Evolutionary conservation across 2,113 vertebrate genomes (phyloP), one percentile per base, ranked within the genome.

Genomic region (Hipposideros armiger): DNA sequence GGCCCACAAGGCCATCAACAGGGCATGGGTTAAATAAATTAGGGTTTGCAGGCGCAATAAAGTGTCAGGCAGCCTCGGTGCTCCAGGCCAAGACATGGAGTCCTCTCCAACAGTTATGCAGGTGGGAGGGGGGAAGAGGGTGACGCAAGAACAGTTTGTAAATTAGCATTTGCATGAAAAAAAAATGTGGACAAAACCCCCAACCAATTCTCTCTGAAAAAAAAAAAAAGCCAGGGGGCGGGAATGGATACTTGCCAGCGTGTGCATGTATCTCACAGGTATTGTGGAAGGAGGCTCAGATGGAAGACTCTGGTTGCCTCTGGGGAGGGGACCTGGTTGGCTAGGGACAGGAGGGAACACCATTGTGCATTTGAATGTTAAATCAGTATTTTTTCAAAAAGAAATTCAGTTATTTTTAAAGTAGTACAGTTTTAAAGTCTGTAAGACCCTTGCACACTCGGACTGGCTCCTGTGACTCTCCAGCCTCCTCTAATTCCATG

Each of bases 11-110:
- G 73, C 94, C 80, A 8, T 80, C 74, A 11, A 3, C 7, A 0
- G 96, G 87, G 73, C 73, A 36, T 8, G 2, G 95, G 94, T 78
- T 88, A 93, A 84, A 90, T 83, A 91, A 88, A 89, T 74, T 54
- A 58, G 77, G 72, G 87, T 70, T 85, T 60, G 78, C 73, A 56
- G 22, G 0, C 30, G 26, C 26, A 40, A 4, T 10, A 50, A 67
- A 64, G 50, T n/a, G 9, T n/a, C 4, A 22, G 56, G 58, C 45
- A 3, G 87, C 62, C 40, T 26, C 32, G 86, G 26, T 20, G 15
- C n/a, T 26, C 11, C 2, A 0, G 81, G 69, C 36, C 47, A 2
- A 20, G 42, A n/a, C 8, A 3, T 1, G 19, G 54, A 1, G 6
- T 56, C 40, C 19, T 80, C 74, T 36, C 36, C 36, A 13, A 54